Base-by-base conservation (phyloP, 2,888 invertebrate species). In the Cephus sareptanus region DNA sequence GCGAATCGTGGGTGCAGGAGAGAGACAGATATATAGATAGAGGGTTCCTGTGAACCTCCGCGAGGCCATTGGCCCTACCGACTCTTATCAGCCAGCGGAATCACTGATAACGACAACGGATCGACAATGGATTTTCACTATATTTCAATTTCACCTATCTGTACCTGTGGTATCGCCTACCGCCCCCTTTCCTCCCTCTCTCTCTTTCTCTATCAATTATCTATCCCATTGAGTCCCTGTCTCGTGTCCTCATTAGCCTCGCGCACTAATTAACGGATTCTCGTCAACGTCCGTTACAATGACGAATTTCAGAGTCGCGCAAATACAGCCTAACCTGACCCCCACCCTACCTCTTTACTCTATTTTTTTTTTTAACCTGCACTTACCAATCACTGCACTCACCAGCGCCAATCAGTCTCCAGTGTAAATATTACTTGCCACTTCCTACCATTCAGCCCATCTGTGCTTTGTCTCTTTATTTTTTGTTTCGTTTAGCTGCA, bases 231-330 rank as follows among this genome's bases (percentile, higher is more conserved):
- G 56, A 56, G 9, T 56, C 56, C 9, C 23, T 9, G 56, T 56
- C 23, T 56, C 23, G 56, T 56, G 2, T 56, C 56, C 56, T 56
- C 56, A 56, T 56, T 56, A 23, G 56, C 56, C 56, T 23, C 75
- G 73, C 75, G 73, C 76, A 77, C 79, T 84, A 84, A 85, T 84
- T 84, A 84, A 73, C 79, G 79, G 75, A 34, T 69, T 34, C 77
- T 68, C 71, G 77, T 76, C 34, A 68, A 30, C 73, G 74, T 68
- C 70, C 56, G 56, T 23, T 56, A 56, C 56, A 56, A 23, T 56
- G 56, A 56, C 56, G 56, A 56, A 9, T 56, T 56, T 23, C 56
- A 56, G 56, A 56, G 23, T 56, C 56, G 23, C 23, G 23, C 2
- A 23, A 56, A 56, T 56, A 56, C 56, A 56, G 56, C 23, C 56